A percentile compares a stretch with the other conserved stretches of the same genome.
Evolutionary conservation across 2,888 invertebrate genomes (phyloP).

Genomic region (Glomeris marginata): DNA sequence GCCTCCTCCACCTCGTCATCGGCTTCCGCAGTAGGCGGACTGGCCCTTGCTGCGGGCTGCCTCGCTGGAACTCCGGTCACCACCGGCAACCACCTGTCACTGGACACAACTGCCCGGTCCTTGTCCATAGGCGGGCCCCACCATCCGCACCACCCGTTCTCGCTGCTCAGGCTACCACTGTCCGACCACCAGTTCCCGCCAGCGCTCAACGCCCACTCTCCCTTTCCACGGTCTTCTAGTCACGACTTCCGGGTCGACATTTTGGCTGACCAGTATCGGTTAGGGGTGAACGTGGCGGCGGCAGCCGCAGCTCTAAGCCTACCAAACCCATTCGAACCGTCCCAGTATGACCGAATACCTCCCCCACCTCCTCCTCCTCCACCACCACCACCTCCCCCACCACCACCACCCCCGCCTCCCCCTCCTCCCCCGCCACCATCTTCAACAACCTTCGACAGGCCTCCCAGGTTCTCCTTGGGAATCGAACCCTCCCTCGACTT

Average conservation of each 20-base stretch:
- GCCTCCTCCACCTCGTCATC: slow-evolving; percentile 38
- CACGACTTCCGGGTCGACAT: slow-evolving; percentile 72
- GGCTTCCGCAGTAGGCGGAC: slow-evolving; percentile 13
- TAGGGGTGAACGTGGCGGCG: slow-evolving; percentile 19
- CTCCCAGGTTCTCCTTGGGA: slow-evolving; percentile 24
- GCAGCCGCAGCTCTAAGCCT: slow-evolving; percentile 31
- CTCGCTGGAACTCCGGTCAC: not conserved
- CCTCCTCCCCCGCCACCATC: slow-evolving; percentile 40
- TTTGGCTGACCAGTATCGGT: slow-evolving; percentile 61
- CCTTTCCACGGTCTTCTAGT: slow-evolving; percentile 55
- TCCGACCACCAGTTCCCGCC: slow-evolving; percentile 34
- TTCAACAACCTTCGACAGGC: slow-evolving; percentile 32
- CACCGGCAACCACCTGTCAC: too few relatives aligned
- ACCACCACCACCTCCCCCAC: slow-evolving; percentile 39
- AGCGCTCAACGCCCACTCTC: slow-evolving; percentile 36
- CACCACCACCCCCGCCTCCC: slow-evolving; percentile 39
- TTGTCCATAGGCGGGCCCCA: slow-evolving; percentile 12
- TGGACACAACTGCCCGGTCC: slow-evolving; percentile 10
- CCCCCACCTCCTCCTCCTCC: slow-evolving; percentile 39
- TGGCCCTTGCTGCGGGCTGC: slow-evolving; percentile 17
- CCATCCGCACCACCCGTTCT: slow-evolving; percentile 19
- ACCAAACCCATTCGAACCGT: slow-evolving; percentile 36
- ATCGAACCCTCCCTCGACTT: slow-evolving; percentile 52
- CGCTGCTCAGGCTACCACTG: slow-evolving; percentile 47
- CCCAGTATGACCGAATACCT: too few relatives aligned